Percentiles rank a stretch among this genome's conserved stretches.
Conservation (phyloP, 37 sponge, comb jelly and placozoan genomes). For the Hexactinellida sp. region DNA sequence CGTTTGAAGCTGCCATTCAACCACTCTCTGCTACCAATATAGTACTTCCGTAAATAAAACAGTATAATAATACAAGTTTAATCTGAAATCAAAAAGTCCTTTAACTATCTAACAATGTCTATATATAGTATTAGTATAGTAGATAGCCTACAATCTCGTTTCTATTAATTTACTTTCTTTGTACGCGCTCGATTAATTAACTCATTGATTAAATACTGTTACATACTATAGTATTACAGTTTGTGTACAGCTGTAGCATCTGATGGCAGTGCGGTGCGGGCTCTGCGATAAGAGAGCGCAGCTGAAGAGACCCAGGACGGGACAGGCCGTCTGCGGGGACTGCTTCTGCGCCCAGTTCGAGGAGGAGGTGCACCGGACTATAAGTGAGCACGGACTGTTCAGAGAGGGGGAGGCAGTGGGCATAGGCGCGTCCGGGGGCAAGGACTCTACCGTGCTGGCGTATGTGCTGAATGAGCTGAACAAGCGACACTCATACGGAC, state of each 20-base stretch:
- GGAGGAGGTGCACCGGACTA: slow-evolving; percentile 76
- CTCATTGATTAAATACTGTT: no score
- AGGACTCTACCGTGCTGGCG: slow-evolving; percentile 96
- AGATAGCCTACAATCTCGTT: no score
- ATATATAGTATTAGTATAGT: no score
- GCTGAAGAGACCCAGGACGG: slow-evolving; percentile 92
- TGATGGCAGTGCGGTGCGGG: slow-evolving; percentile 41
- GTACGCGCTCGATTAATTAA: no score
- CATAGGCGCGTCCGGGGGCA: slow-evolving; percentile 85
- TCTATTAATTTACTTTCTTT: no score
- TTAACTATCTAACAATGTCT: no score
- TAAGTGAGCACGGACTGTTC: slow-evolving; percentile 51
- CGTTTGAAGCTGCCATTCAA: not conserved
- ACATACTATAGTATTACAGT: no score
- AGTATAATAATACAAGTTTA: not conserved
- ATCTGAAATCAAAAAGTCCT: not conserved
- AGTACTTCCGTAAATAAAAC: not conserved
- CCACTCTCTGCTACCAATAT: not conserved
- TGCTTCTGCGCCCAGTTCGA: slow-evolving; percentile 84
- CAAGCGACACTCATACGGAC: slow-evolving; percentile 69
- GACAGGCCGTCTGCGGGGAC: slow-evolving; percentile 59
- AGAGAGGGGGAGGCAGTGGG: slow-evolving; percentile 71
- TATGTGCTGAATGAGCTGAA: slow-evolving; percentile 80
- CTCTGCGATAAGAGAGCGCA: slow-evolving; percentile 44
- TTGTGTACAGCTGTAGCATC: not conserved